These are phyloP conservation scores for Andrena chrysosceles DNA, from an alignment of 2,888 invertebrate genomes.

Conservation along the genomic window DNA sequence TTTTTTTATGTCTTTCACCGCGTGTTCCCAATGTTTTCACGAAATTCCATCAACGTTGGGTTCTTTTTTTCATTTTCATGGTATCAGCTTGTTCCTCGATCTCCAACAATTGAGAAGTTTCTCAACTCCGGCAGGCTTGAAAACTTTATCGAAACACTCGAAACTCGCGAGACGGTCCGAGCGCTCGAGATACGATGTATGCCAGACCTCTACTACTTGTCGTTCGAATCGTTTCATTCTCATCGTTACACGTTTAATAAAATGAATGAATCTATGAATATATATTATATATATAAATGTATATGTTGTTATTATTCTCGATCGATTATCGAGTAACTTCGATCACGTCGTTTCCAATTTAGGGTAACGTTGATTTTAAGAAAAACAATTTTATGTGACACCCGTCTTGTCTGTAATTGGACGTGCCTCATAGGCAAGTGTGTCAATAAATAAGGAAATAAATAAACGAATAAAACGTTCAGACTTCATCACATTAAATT, in stretches of 20 bases:
- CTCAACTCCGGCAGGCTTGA: neutral
- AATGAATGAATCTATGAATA: conserved; percentile 2
- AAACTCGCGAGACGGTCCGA: neutral
- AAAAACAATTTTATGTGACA: conserved; percentile 27
- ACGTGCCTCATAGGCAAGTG: conserved; percentile 27
- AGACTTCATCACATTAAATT: neutral
- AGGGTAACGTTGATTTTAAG: conserved; percentile 37
- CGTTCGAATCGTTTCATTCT: conserved; percentile 6
- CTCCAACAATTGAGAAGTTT: conserved; percentile 12
- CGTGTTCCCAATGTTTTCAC: neutral
- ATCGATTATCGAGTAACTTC: conserved; percentile 38
- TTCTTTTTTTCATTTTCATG: neutral
- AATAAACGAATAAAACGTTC: conserved; percentile 36
- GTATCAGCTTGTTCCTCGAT: conserved; percentile 16
- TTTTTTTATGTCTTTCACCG: neutral
- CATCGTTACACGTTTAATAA: conserved; percentile 18
- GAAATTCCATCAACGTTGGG: conserved; percentile 5
- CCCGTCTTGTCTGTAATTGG: conserved; percentile 19
- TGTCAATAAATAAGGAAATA: conserved; percentile 43
- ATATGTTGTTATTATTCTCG: conserved; percentile 48
- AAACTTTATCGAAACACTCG: conserved; percentile 1
- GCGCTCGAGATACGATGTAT: conserved; percentile 23
- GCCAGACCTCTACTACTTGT: neutral
- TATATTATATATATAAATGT: neutral
- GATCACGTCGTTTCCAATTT: conserved; percentile 20